phyloP scores from a whole-genome alignment of 2,113 vertebrate genomes.

The Mesembrinibis cayennensis region DNA sequence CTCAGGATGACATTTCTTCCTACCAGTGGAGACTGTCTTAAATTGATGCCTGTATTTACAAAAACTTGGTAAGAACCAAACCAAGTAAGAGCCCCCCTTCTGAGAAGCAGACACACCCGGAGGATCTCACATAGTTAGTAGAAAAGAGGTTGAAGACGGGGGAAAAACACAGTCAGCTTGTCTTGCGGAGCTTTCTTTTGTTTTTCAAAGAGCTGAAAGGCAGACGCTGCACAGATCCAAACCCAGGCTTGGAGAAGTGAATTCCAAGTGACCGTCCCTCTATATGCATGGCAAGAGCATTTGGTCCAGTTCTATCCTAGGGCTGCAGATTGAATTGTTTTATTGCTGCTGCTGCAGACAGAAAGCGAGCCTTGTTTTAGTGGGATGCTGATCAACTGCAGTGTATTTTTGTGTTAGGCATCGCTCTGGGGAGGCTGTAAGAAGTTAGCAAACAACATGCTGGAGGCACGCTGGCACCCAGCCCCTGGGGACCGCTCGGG shows the following conservation, averaged over 20 bases:
- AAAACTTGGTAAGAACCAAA: neutral
- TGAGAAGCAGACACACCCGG: neutral
- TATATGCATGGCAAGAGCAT: neutral
- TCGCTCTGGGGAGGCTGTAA: neutral
- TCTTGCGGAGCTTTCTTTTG: neutral
- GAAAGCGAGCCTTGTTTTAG: neutral
- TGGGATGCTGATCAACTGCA: neutral
- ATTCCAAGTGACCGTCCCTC: neutral
- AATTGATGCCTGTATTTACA: neutral
- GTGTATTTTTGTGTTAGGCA: neutral
- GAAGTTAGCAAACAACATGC: neutral
- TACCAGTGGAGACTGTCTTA: neutral
- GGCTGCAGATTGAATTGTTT: neutral
- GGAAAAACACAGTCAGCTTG: neutral
- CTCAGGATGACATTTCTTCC: neutral
- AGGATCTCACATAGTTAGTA: neutral
- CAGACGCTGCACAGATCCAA: neutral
- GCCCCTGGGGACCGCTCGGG: accelerated
- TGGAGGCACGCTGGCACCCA: neutral
- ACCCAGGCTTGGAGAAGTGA: neutral
- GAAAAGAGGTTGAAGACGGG: neutral
- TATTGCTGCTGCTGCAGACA: neutral
- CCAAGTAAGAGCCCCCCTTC: neutral
- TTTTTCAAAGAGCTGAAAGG: neutral
- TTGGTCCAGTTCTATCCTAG: neutral